These are phyloP conservation scores for Diploscapter pachys DNA, from an alignment of 1,140 invertebrate genomes.

Conservation along the genomic window DNA sequence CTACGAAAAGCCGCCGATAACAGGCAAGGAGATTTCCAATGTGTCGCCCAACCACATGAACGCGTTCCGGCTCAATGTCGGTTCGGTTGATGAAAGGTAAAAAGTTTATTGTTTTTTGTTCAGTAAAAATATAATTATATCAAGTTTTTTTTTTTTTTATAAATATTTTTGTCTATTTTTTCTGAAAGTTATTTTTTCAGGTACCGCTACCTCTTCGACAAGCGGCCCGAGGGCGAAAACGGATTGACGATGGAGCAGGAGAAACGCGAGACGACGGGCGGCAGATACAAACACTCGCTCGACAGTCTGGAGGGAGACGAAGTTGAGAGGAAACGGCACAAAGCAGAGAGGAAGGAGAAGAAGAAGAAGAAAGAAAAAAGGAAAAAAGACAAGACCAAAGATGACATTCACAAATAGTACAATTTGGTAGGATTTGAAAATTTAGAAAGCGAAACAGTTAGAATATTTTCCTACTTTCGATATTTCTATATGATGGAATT, in stretches of 20 bases:
- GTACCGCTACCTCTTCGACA: constrained; percentile 40
- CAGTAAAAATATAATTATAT: constrained; percentile 70
- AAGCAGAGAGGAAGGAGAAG: constrained; percentile 75
- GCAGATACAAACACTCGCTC: constrained; percentile 68
- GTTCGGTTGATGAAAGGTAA: constrained; percentile 68
- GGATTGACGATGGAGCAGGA: constrained; percentile 61
- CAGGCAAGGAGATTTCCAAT: constrained; percentile 85
- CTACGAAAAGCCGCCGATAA: constrained; percentile 94
- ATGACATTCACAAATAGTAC: constrained; percentile 26
- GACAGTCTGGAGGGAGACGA: constrained; percentile 42
- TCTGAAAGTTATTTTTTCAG: constrained; percentile 60
- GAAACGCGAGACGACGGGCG: constrained; percentile 70
- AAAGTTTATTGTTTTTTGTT: constrained; percentile 58
- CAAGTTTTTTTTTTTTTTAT: constrained; percentile 57
- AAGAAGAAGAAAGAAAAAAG: constrained; percentile 41
- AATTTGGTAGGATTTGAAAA: too few species aligned
- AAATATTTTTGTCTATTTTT: constrained; percentile 49
- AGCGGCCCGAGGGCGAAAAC: not conserved
- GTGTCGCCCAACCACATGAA: constrained; percentile 81
- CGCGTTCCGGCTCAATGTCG: constrained; percentile 90
- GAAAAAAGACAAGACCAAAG: constrained; percentile 74
- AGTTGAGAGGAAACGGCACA: constrained; percentile 77
- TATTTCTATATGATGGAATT: too few species aligned
- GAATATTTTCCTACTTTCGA: too few species aligned
- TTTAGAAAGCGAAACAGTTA: too few species aligned